Evolutionary conservation across 1,140 invertebrate genomes (phyloP).

Genomic region (Amphibalanus amphitrite): DNA sequence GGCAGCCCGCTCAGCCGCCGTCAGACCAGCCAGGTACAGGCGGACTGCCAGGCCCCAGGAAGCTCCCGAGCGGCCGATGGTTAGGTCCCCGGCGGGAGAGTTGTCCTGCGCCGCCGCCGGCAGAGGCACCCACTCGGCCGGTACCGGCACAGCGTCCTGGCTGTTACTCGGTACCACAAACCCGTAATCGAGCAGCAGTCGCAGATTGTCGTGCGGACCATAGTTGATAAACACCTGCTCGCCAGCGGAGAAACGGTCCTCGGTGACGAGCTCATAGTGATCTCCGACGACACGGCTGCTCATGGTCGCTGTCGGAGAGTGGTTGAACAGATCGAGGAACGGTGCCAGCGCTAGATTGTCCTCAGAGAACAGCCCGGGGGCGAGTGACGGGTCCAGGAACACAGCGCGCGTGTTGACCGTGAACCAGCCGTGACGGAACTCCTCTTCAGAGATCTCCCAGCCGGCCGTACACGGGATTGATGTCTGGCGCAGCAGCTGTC

Average conservation of each 20-base stretch:
- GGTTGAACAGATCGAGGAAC: no score
- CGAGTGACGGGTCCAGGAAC: constrained; percentile 23
- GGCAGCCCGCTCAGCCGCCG: neutral
- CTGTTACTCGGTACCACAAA: constrained; percentile 44
- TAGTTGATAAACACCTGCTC: no score
- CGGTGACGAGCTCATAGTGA: constrained; percentile 37
- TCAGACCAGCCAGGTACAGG: neutral
- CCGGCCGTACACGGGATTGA: constrained; percentile 1
- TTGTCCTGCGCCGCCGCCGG: no score
- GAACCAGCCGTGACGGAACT: constrained; percentile 38
- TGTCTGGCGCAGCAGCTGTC: neutral
- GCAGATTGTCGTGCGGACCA: constrained; percentile 42
- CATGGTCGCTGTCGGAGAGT: constrained; percentile 42
- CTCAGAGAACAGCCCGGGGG: constrained; percentile 21
- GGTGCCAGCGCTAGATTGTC: constrained; percentile 45
- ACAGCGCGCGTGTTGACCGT: constrained; percentile 58
- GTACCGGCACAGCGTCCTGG: no score
- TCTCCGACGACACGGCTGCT: constrained; percentile 27
- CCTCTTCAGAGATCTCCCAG: constrained; percentile 18
- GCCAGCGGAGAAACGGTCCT: constrained; percentile 28
- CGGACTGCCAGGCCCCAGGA: neutral
- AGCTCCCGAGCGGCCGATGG: neutral
- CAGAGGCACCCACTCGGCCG: no score
- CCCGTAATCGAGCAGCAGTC: constrained; percentile 53
- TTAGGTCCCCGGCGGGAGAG: constrained; percentile 6